These are phyloP conservation scores for Campoplex nolae DNA, from an alignment of 2,888 invertebrate genomes.

Conservation along the genomic window DNA sequence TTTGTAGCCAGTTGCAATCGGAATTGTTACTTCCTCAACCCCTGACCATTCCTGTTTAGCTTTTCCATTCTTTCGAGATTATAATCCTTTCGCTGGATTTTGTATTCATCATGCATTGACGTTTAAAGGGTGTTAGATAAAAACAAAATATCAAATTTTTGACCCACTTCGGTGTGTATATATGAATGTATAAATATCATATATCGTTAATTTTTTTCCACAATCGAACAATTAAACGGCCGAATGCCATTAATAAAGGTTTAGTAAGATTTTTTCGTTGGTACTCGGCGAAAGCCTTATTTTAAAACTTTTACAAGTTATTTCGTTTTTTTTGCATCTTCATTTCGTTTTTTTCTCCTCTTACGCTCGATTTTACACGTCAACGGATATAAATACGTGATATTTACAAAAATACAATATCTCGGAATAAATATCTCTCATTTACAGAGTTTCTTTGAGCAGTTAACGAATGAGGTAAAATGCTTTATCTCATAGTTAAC, in stretches of 20 bases:
- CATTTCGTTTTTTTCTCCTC: slow-evolving; percentile 13
- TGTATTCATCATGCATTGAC: too few relatives aligned
- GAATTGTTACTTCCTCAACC: too few relatives aligned
- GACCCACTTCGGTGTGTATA: too few relatives aligned
- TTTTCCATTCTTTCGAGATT: too few relatives aligned
- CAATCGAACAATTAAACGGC: slow-evolving; percentile 29
- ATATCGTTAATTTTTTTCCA: slow-evolving; percentile 20
- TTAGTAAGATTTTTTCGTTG: slow-evolving; percentile 58
- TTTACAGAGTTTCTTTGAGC: slow-evolving; percentile 72
- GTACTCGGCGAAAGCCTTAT: slow-evolving; percentile 70
- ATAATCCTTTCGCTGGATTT: too few relatives aligned
- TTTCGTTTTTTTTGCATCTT: slow-evolving; percentile 31
- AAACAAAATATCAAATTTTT: too few relatives aligned
- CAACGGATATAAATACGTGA: slow-evolving; percentile 60
- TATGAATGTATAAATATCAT: neutral
- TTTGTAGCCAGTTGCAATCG: too few relatives aligned
- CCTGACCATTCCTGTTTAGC: too few relatives aligned
- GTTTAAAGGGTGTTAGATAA: too few relatives aligned
- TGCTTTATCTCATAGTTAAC: slow-evolving; percentile 63
- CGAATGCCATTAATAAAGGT: slow-evolving; percentile 31
- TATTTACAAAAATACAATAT: slow-evolving; percentile 81
- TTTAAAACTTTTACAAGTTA: slow-evolving; percentile 60
- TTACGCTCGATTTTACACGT: slow-evolving; percentile 35
- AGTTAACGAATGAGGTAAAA: slow-evolving; percentile 76
- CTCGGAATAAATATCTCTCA: slow-evolving; percentile 76